Percentiles rank a stretch among this genome's conserved stretches.
Evolutionary conservation across 1,140 invertebrate genomes (phyloP).

Genomic region (Trialeurodes vaporariorum): DNA sequence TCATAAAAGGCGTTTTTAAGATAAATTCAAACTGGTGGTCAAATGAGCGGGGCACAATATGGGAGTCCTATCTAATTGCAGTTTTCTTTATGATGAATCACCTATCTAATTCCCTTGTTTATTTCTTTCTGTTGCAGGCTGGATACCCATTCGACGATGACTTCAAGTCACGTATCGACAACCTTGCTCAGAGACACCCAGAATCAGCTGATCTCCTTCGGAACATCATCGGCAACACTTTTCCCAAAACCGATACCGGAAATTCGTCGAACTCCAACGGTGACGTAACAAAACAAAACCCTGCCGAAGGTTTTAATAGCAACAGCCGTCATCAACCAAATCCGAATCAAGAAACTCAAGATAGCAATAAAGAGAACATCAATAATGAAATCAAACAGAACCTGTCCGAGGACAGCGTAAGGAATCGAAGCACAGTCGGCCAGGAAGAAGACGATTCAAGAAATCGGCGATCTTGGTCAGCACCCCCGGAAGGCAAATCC

Average conservation of each 20-base stretch:
- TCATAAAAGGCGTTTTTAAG: too few relatives aligned
- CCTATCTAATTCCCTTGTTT: too few relatives aligned
- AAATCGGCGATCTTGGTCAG: conserved; percentile 53
- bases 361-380: conserved; percentile 11
- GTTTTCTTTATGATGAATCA: too few relatives aligned
- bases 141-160: conserved; percentile 54
- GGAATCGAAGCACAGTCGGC: conserved; percentile 34
- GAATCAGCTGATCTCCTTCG: conserved; percentile 45
- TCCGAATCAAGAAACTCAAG: conserved; percentile 19
- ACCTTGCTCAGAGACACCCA: conserved; percentile 45
- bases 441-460: conserved; percentile 34
- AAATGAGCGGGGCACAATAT: too few relatives aligned
- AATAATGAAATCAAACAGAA: conserved; percentile 26
- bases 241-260: neutral
- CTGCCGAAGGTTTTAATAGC: conserved; percentile 2
- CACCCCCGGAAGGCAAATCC: conserved; percentile 43
- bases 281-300: conserved; percentile 13
- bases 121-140: conserved; percentile 37
- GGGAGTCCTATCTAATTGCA: too few relatives aligned
- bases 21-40: too few relatives aligned
- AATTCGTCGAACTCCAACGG: neutral
- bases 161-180: conserved; percentile 42
- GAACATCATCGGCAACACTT: conserved; percentile 12
- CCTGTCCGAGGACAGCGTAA: conserved; percentile 53
- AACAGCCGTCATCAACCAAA: conserved; percentile 10